Percentiles rank a stretch among this genome's conserved stretches.
phyloP scores from a whole-genome alignment of 1,140 invertebrate genomes.

The Dreissena polymorpha region DNA sequence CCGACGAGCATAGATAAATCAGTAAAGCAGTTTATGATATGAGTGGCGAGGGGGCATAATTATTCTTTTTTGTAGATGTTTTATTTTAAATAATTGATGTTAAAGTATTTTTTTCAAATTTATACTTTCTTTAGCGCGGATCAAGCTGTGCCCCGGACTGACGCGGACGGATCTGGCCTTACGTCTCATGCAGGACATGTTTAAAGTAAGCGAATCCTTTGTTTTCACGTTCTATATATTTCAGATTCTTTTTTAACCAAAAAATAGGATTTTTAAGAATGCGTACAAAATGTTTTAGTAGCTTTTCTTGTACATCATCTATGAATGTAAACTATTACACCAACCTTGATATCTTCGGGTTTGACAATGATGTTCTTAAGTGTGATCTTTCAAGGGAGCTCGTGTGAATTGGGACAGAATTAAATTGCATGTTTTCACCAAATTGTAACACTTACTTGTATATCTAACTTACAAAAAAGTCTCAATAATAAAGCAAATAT shows the following conservation, averaged over 20 bases:
- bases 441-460: too few relatives aligned
- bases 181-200: conserved; percentile 11
- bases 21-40: too few relatives aligned
- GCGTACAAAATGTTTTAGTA: neutral
- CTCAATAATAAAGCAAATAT: neutral
- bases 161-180: conserved; percentile 44
- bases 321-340: neutral
- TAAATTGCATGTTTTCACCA: too few relatives aligned
- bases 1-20: too few relatives aligned
- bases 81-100: too few relatives aligned
- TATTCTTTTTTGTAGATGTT: too few relatives aligned
- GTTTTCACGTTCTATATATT: neutral
- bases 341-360: neutral
- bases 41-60: too few relatives aligned
- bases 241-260: neutral
- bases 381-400: too few relatives aligned
- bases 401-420: too few relatives aligned
- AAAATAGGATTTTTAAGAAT: neutral
- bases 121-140: neutral
- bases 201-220: conserved; percentile 28
- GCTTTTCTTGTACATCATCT: neutral
- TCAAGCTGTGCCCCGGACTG: conserved; percentile 38
- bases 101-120: too few relatives aligned
- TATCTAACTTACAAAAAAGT: neutral
- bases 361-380: neutral